Conservation (phyloP, 2,113 vertebrate genomes). For the Albula goreensis region DNA sequence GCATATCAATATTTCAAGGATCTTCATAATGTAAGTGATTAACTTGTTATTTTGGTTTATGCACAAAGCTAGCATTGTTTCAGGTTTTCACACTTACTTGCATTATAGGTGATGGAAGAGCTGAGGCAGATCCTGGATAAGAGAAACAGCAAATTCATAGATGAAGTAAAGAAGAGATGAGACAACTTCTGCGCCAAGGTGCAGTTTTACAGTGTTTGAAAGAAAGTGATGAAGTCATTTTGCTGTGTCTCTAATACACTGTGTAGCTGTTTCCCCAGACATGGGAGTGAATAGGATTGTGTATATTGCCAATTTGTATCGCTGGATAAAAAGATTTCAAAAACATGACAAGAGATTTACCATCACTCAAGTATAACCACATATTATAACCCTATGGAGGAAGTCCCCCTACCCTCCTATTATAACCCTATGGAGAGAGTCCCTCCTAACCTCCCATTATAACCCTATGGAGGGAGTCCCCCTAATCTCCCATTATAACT, state of each 20-base stretch:
- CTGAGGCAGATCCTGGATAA: constrained; percentile 14
- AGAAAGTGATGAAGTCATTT: constrained; percentile 33
- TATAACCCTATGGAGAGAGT: too few relatives aligned
- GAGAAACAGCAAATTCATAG: constrained; percentile 13
- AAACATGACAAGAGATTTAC: too few relatives aligned
- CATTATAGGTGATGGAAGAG: constrained; percentile 28
- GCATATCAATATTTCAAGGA: constrained; percentile 31
- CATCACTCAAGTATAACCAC: too few relatives aligned
- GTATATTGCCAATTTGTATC: constrained; percentile 9
- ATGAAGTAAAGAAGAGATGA: constrained; percentile 24
- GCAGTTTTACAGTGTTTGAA: constrained; percentile 32
- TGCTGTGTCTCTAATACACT: constrained; percentile 26
- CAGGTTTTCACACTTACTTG: too few relatives aligned
- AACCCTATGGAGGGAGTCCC: too few relatives aligned
- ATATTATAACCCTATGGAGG: too few relatives aligned
- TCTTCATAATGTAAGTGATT: constrained; percentile 29
- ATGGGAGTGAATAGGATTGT: too few relatives aligned
- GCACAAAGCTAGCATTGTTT: too few relatives aligned
- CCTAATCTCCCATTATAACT: constrained; percentile 7
- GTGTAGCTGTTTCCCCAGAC: too few relatives aligned
- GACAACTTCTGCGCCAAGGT: constrained; percentile 20
- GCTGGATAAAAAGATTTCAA: not conserved
- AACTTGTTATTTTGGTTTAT: too few relatives aligned
- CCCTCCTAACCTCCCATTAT: too few relatives aligned
- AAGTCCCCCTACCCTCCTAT: too few relatives aligned